Evolutionary conservation across 2,113 vertebrate species (phyloP).

Genomic region (Syngnathoides biaculeatus): DNA sequence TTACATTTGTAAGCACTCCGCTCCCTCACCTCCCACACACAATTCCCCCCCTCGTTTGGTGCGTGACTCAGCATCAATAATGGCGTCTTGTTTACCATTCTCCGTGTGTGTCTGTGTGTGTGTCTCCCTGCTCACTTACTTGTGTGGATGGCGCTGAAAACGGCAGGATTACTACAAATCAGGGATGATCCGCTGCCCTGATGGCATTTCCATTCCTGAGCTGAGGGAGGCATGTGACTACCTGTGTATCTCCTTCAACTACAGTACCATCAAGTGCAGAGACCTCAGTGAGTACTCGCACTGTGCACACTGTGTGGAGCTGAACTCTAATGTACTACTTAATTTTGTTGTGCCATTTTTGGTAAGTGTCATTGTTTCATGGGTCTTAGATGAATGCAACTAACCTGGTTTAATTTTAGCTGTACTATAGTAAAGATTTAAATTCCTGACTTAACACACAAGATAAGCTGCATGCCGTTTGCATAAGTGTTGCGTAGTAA

Average conservation of each 20-base stretch:
- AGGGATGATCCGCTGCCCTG: constrained; percentile 97
- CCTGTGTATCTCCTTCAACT: constrained; percentile 98
- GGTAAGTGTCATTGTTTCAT: constrained; percentile 19
- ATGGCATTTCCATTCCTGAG: constrained; percentile 98
- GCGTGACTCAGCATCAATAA: constrained; percentile 61
- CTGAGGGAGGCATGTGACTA: constrained; percentile 98
- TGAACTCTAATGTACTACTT: constrained; percentile 6
- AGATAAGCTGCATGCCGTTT: not conserved
- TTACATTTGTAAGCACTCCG: not conserved
- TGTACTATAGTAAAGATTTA: not conserved
- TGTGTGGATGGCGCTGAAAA: constrained; percentile 37
- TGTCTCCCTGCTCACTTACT: constrained; percentile 24
- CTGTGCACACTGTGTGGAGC: not conserved
- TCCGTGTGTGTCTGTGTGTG: constrained; percentile 19
- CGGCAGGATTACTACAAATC: constrained; percentile 98
- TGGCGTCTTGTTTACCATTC: constrained; percentile 63
- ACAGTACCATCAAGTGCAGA: constrained; percentile 98
- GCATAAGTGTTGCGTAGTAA: not conserved
- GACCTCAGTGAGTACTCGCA: constrained; percentile 92
- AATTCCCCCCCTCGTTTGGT: constrained; percentile 4
- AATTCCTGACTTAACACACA: not conserved
- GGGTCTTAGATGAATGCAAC: not conserved
- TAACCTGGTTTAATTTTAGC: not conserved
- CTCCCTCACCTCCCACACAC: constrained; percentile 1
- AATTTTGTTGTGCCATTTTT: constrained; percentile 1